Evolutionary conservation across 2,113 vertebrate species (phyloP).

Genomic region (Dipodomys merriami): DNA sequence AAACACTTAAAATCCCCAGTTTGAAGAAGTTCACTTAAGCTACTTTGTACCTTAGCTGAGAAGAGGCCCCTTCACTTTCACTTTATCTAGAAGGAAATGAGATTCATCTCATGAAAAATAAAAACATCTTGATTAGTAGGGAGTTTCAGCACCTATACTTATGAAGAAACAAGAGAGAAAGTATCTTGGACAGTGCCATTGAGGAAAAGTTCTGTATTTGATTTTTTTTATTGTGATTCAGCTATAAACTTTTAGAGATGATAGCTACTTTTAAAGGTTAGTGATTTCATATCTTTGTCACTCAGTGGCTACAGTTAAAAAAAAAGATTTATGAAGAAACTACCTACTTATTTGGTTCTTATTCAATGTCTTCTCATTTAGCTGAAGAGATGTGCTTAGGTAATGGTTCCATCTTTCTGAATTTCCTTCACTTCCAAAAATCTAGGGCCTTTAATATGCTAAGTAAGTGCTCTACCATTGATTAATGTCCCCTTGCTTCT

Average conservation of each 20-base stretch:
- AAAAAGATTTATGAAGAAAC: conserved; percentile 22
- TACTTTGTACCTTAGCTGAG: background rate
- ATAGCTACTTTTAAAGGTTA: conserved; percentile 30
- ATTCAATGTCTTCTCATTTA: conserved; percentile 21
- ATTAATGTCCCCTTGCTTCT: too few relatives aligned
- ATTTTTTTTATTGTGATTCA: conserved; percentile 41
- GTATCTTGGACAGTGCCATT: background rate
- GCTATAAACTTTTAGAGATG: background rate
- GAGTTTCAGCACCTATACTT: background rate
- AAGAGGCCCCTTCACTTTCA: conserved; percentile 8
- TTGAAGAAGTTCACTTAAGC: background rate
- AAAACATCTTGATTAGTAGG: background rate
- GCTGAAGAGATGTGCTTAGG: background rate
- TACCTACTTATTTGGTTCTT: background rate
- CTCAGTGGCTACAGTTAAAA: background rate
- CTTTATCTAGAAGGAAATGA: background rate
- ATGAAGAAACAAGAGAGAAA: conserved; percentile 4
- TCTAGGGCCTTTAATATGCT: too few relatives aligned
- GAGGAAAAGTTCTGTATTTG: background rate
- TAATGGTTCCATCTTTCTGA: background rate
- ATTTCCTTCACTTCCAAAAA: too few relatives aligned
- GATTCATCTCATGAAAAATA: background rate
- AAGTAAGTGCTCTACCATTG: too few relatives aligned
- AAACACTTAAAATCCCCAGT: conserved; percentile 2
- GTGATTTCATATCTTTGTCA: conserved; percentile 15